phyloP scores from a whole-genome alignment of 2,113 vertebrate species.

The Nycticryphes semicollaris region DNA sequence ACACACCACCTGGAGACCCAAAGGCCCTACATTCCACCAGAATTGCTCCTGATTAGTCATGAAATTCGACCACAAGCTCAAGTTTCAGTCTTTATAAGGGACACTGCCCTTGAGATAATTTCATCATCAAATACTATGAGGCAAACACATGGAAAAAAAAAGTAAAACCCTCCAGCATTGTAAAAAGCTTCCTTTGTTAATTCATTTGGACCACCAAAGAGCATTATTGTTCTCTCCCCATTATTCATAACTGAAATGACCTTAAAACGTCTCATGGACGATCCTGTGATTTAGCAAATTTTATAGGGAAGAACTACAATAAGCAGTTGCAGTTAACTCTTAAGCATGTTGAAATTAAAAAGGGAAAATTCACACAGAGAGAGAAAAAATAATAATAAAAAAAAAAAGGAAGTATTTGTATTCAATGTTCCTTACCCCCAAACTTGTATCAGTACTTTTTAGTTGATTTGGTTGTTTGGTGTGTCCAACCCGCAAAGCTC shows the following conservation, averaged over 20 bases:
- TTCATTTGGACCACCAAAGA: slow-evolving; percentile 17
- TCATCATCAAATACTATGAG: neutral
- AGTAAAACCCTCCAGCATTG: neutral
- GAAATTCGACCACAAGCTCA: neutral
- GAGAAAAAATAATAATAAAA: neutral
- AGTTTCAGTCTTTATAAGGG: neutral
- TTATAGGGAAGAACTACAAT: neutral
- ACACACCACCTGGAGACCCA: neutral
- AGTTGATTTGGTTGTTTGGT: slow-evolving; percentile 68
- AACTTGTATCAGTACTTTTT: slow-evolving; percentile 56
- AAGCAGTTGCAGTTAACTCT: neutral
- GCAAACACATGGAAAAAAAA: neutral
- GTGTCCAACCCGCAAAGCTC: slow-evolving; percentile 55
- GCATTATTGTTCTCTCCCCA: neutral
- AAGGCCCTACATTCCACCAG: neutral
- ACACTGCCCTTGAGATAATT: neutral
- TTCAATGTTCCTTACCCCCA: slow-evolving; percentile 70
- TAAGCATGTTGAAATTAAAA: neutral
- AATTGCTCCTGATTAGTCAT: neutral
- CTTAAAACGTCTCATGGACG: neutral
- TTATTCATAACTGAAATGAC: neutral
- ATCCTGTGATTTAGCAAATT: neutral
- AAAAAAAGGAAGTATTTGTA: neutral
- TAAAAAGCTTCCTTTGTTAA: neutral
- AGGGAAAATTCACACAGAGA: neutral